These are phyloP conservation scores for Sinocyclocheilus anophthalmus DNA, from an alignment of 2,113 vertebrate genomes.

Conservation along the genomic window DNA sequence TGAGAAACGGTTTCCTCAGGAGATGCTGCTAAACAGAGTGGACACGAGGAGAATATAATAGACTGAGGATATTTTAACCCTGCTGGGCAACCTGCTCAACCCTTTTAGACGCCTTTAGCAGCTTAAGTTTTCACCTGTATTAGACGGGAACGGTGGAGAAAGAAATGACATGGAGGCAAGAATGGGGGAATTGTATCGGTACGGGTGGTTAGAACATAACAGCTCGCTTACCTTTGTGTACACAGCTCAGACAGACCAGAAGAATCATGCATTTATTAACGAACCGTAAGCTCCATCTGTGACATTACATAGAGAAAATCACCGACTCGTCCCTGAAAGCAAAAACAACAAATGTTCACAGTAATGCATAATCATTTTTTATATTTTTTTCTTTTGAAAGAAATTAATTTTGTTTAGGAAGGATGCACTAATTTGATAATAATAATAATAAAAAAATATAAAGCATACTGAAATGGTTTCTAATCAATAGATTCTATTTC, in stretches of 20 bases:
- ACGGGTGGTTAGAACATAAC: not conserved
- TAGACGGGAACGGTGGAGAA: not conserved
- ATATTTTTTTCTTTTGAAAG: no score
- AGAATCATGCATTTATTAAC: not conserved
- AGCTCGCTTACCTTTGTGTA: not conserved
- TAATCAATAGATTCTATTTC: not conserved
- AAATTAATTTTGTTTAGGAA: no score
- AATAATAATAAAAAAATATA: no score
- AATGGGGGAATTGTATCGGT: not conserved
- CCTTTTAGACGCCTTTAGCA: not conserved
- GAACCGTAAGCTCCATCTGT: not conserved
- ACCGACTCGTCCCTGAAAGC: not conserved
- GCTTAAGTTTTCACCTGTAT: not conserved
- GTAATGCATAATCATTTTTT: not conserved
- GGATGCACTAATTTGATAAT: no score
- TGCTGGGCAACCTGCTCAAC: not conserved
- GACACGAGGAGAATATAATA: not conserved
- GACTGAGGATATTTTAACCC: not conserved
- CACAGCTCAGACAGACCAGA: not conserved
- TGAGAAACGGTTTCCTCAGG: not conserved
- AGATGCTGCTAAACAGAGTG: not conserved
- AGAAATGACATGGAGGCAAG: no score
- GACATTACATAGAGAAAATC: not conserved
- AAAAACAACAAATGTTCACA: not conserved
- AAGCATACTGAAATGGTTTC: no score